Percentiles rank a stretch among this genome's conserved stretches.
Evolutionary conservation across 2,797 vertebrate species (phyloP).

Genomic region (Coreius guichenoti): DNA sequence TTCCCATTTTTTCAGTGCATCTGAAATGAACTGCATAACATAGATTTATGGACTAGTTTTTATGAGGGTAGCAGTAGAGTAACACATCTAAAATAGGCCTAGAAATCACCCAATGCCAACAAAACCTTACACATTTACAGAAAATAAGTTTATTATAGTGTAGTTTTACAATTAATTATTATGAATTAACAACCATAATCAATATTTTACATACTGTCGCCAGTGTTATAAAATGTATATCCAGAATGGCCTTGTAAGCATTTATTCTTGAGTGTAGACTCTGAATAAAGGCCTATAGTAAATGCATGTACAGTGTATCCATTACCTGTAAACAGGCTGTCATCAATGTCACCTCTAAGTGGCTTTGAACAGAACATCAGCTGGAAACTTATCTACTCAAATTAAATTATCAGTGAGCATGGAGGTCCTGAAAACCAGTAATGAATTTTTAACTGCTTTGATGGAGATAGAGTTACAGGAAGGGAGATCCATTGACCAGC

Average conservation of each 20-base stretch:
- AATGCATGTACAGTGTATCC: constrained; percentile 23
- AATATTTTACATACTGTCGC: background rate
- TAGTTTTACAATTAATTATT: background rate
- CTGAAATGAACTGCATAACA: background rate
- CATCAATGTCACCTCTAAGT: constrained; percentile 47
- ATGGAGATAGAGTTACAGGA: constrained; percentile 54
- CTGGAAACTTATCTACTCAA: constrained; percentile 48
- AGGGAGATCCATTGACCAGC: constrained; percentile 46
- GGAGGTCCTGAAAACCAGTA: constrained; percentile 41
- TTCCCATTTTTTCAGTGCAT: background rate
- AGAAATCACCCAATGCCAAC: background rate
- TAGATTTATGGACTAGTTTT: background rate
- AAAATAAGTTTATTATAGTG: background rate
- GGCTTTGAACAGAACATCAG: constrained; percentile 43
- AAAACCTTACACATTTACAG: background rate
- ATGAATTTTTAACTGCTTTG: constrained; percentile 62
- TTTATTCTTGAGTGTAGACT: background rate
- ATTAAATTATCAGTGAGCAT: constrained; percentile 54
- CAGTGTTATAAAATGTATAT: background rate
- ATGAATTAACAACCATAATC: background rate
- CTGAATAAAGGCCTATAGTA: constrained; percentile 6
- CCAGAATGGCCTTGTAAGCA: background rate
- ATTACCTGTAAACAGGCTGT: constrained; percentile 44
- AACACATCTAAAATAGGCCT: background rate
- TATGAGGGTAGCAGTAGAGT: background rate